Percentiles rank a stretch among this genome's conserved stretches.
Evolutionary conservation across 2,113 vertebrate species (phyloP).

Genomic region (Actinemys pallida): DNA sequence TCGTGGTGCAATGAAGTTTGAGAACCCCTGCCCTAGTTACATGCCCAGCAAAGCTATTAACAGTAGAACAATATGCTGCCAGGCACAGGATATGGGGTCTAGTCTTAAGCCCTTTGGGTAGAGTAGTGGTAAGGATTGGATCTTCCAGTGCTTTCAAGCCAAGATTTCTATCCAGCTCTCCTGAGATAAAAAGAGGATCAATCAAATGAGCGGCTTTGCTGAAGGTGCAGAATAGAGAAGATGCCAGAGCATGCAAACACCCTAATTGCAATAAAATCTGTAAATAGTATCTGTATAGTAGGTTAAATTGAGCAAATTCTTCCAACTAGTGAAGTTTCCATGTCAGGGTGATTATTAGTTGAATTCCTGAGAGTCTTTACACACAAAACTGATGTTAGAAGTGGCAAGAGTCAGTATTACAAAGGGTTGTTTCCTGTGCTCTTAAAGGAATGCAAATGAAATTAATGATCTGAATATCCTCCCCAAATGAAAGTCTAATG

Average conservation of each 20-base stretch:
- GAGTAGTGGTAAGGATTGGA: not conserved
- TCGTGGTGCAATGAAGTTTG: too few relatives aligned
- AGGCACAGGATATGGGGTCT: not conserved
- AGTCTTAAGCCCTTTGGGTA: rapidly evolving
- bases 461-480: not conserved
- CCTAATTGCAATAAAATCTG: not conserved
- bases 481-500: not conserved
- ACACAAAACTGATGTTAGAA: not conserved
- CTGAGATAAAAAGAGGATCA: not conserved
- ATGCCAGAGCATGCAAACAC: not conserved
- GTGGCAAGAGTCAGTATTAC: not conserved
- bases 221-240: not conserved
- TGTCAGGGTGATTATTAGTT: not conserved
- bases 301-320: not conserved
- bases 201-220: not conserved
- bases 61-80: not conserved
- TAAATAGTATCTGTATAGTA: rapidly evolving
- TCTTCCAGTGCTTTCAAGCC: not conserved
- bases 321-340: not conserved
- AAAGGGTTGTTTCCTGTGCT: not conserved
- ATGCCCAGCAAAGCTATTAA: not conserved
- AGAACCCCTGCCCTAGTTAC: not conserved
- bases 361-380: not conserved
- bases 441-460: slow-evolving; percentile 26
- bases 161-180: rapidly evolving